Evolutionary conservation across 30 jellyfish, hydroid and myxozoan species (phyloP).

Genomic region (Aurelia sp.): DNA sequence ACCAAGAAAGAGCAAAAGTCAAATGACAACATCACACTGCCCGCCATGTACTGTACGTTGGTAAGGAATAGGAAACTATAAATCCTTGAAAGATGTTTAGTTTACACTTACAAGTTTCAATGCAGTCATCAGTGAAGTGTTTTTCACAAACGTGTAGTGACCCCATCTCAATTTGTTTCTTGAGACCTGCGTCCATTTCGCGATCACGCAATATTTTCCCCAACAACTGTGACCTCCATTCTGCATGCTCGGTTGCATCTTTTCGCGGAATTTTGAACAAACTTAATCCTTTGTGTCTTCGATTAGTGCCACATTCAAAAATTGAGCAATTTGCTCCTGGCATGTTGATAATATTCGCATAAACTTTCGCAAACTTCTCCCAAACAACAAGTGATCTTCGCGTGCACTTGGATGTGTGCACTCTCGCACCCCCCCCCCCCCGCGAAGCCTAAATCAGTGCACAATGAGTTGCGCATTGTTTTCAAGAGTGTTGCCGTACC

Average conservation of each 20-base stretch:
- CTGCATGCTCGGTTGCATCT: conserved; percentile 13
- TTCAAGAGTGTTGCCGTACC: too few relatives aligned
- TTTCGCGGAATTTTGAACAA: conserved; percentile 13
- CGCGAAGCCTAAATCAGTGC: too few relatives aligned
- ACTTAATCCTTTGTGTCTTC: conserved; percentile 20
- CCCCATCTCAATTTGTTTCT: conserved; percentile 11
- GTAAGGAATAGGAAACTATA: conserved; percentile 1
- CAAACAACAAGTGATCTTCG: background rate
- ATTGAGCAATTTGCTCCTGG: conserved; percentile 20
- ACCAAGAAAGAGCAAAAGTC: background rate
- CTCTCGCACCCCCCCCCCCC: conserved; percentile 30
- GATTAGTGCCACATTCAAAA: conserved; percentile 21
- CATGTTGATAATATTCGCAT: conserved; percentile 7
- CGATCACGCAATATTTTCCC: conserved; percentile 18
- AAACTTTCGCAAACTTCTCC: conserved; percentile 5
- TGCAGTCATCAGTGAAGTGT: conserved; percentile 35
- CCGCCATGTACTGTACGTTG: background rate
- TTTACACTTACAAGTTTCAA: conserved; percentile 9
- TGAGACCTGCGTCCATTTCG: conserved; percentile 10
- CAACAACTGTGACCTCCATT: conserved; percentile 13
- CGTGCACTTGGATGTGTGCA: conserved; percentile 3
- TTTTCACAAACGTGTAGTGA: conserved; percentile 16
- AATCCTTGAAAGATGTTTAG: background rate
- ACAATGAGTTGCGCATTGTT: too few relatives aligned
- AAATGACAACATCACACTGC: background rate